A percentile compares a stretch with the other conserved stretches of the same genome.
Evolutionary conservation across 1,140 invertebrate genomes (phyloP).

Genomic region (Cyrtorhinus lividipennis): DNA sequence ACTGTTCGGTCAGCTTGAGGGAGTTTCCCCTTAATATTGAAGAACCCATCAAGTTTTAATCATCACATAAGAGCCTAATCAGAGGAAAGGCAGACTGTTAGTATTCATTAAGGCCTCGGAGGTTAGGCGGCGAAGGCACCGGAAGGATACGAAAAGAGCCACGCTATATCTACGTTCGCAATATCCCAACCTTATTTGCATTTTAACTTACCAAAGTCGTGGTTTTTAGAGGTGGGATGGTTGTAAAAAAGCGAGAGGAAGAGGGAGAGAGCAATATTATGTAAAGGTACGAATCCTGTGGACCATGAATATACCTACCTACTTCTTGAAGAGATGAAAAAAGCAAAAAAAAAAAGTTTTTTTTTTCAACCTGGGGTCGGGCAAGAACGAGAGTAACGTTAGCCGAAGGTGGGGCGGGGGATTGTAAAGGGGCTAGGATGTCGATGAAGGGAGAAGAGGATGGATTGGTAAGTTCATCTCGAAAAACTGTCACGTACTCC

Average conservation of each 20-base stretch:
- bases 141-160: background rate
- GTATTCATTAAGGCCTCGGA: background rate
- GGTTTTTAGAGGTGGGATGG: background rate
- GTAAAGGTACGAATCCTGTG: background rate
- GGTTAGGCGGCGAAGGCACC: background rate
- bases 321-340: background rate
- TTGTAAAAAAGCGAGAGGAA: background rate
- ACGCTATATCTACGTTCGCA: background rate
- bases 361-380: background rate
- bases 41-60: background rate
- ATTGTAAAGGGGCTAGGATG: background rate
- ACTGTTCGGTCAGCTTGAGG: no score
- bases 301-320: background rate
- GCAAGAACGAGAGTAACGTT: background rate
- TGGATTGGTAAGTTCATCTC: background rate
- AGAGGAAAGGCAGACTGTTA: conserved; percentile 3
- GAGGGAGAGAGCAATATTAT: background rate
- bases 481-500: conserved; percentile 1
- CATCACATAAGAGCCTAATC: conserved; percentile 1
- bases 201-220: background rate
- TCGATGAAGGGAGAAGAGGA: background rate
- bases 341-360: background rate
- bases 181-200: conserved; percentile 3
- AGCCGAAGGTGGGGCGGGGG: background rate
- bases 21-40: no score